phyloP scores from a whole-genome alignment of 2,797 vertebrate genomes.

The Channa striata region DNA sequence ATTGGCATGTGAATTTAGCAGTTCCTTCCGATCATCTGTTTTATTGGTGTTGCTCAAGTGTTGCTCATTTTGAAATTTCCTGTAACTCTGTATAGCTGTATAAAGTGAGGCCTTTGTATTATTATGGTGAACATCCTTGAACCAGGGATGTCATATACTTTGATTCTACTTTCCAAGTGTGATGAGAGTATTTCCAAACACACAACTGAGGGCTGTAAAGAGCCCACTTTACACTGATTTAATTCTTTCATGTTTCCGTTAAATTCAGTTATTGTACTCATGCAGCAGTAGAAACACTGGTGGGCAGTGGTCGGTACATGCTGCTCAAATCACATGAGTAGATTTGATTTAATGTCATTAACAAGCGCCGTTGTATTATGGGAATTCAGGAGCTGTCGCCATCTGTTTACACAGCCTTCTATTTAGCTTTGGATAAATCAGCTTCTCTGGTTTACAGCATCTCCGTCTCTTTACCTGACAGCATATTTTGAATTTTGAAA shows the following conservation, averaged over 20 bases:
- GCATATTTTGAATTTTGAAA: constrained; percentile 14
- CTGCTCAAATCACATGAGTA: constrained; percentile 34
- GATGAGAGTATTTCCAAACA: constrained; percentile 16
- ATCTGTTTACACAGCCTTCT: constrained; percentile 25
- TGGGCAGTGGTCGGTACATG: too few relatives aligned
- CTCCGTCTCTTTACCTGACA: constrained; percentile 3
- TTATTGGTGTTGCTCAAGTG: neutral
- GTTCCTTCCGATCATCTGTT: neutral
- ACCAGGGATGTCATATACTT: neutral
- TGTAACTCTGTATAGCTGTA: neutral
- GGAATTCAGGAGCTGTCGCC: constrained; percentile 38
- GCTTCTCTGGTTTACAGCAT: neutral
- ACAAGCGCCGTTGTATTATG: constrained; percentile 35
- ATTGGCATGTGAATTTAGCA: too few relatives aligned
- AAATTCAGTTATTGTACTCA: too few relatives aligned
- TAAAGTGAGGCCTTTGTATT: neutral
- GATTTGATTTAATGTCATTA: constrained; percentile 41
- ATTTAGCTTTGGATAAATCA: constrained; percentile 27
- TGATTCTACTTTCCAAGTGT: neutral
- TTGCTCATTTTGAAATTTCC: neutral
- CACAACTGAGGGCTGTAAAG: neutral
- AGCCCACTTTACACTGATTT: neutral
- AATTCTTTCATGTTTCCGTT: constrained; percentile 24
- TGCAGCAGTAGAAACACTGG: too few relatives aligned
- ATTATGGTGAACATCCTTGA: neutral